phyloP scores from a whole-genome alignment of 2,113 vertebrate species.

The Daubentonia madagascariensis region DNA sequence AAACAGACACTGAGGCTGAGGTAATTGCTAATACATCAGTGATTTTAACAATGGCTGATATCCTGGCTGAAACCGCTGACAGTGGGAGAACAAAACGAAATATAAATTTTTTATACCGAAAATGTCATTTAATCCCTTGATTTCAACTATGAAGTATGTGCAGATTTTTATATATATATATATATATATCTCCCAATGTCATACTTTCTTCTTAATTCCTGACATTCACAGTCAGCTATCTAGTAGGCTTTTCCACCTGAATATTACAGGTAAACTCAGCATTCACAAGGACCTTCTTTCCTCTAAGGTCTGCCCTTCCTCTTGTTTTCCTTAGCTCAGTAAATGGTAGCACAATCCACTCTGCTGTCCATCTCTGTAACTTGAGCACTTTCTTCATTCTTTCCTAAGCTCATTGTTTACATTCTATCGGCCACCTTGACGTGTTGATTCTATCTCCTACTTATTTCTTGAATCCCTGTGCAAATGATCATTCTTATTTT shows the following conservation, averaged over 20 bases:
- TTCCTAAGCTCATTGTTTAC: neutral
- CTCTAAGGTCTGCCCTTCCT: neutral
- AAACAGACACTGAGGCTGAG: neutral
- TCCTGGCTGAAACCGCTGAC: neutral
- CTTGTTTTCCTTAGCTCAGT: neutral
- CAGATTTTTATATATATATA: neutral
- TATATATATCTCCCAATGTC: neutral
- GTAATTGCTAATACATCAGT: neutral
- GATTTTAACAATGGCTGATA: neutral
- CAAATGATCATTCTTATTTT: neutral
- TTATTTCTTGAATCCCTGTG: neutral
- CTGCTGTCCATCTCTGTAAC: neutral
- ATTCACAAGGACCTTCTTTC: neutral
- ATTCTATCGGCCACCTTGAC: neutral
- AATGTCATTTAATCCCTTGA: neutral
- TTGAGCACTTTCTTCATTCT: neutral
- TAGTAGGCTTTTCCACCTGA: neutral
- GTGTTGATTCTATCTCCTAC: neutral
- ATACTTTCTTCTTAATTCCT: neutral
- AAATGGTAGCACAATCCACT: neutral
- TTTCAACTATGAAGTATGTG: neutral
- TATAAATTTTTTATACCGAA: neutral
- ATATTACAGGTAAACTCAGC: neutral
- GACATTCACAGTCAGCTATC: neutral
- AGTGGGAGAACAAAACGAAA: neutral